Conservation (phyloP, 2,113 vertebrate genomes). For the Pterocles orientalis region DNA sequence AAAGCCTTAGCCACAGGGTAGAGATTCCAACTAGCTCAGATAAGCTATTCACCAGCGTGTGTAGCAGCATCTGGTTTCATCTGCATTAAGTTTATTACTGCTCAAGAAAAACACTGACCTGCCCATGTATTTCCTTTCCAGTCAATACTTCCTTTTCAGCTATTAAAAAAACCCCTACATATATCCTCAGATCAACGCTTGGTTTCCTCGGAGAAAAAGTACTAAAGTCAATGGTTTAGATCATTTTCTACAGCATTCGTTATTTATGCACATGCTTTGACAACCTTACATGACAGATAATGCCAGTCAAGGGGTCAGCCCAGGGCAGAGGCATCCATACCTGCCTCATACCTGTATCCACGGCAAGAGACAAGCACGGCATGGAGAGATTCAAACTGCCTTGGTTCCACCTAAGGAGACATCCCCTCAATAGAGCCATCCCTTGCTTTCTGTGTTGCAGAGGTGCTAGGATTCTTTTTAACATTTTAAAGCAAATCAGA, state of each 20-base stretch:
- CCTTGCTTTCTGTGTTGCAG: neutral
- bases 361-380: neutral
- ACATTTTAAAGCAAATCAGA: neutral
- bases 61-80: neutral
- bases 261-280: neutral
- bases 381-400: neutral
- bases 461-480: neutral
- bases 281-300: neutral
- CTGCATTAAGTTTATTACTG: neutral
- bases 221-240: neutral
- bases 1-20: neutral
- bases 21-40: neutral
- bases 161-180: no score
- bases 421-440: neutral
- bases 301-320: neutral
- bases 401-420: neutral
- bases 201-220: neutral
- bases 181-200: neutral
- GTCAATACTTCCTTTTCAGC: neutral
- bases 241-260: neutral
- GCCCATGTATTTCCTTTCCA: neutral
- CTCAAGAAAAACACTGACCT: neutral
- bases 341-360: neutral
- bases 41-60: neutral
- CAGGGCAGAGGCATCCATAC: neutral